These are phyloP conservation scores for Donacobius atricapilla DNA, from an alignment of 2,113 vertebrate species.

Conservation along the genomic window DNA sequence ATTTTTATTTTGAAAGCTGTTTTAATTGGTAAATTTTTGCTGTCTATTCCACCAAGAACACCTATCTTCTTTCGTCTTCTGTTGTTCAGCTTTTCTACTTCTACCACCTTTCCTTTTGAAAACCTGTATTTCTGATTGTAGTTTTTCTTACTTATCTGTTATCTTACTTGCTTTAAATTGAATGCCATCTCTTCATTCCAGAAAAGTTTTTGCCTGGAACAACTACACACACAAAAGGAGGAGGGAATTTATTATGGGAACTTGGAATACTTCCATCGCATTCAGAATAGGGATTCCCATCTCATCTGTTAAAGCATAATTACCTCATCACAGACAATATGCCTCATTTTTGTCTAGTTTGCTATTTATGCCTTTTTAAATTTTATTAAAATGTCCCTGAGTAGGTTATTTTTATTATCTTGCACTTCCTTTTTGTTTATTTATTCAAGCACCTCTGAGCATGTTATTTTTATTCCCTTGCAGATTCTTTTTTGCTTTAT, in stretches of 20 bases:
- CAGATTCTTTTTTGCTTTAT: neutral
- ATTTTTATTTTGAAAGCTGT: neutral
- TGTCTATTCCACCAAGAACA: neutral
- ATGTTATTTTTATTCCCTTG: neutral
- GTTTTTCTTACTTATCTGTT: neutral
- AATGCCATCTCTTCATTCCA: rapidly evolving
- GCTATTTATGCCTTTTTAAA: neutral
- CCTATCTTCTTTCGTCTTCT: neutral
- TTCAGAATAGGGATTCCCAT: neutral
- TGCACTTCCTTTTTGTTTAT: neutral
- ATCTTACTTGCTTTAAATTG: neutral
- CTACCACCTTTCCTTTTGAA: neutral
- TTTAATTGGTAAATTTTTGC: neutral
- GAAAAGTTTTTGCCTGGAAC: neutral
- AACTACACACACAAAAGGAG: neutral
- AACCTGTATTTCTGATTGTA: neutral
- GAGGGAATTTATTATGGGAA: neutral
- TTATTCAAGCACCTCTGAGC: neutral
- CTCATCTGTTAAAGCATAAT: neutral
- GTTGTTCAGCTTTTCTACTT: neutral
- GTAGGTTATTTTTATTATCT: neutral
- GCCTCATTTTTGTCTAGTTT: neutral
- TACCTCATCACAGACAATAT: neutral
- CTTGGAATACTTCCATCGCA: neutral
- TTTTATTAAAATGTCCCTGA: neutral